Percentiles rank a stretch among this genome's conserved stretches.
Conservation (phyloP, 2,888 invertebrate species). For the Didymodactylos carnosus region DNA sequence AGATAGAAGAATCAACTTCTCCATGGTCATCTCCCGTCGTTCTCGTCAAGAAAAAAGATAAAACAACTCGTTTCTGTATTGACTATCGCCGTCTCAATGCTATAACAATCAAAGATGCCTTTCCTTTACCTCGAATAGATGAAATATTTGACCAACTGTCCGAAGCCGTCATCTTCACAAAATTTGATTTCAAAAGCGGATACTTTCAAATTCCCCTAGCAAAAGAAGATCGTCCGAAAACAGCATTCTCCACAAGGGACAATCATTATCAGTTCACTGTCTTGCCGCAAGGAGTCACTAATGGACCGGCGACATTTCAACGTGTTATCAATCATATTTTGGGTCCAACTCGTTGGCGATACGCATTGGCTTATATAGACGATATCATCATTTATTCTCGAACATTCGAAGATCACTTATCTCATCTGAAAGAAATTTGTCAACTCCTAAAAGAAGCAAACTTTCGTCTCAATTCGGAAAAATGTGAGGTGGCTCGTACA, state of each 20-base stretch:
- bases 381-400: not conserved
- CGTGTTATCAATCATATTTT: not conserved
- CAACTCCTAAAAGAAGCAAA: not conserved
- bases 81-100: slow-evolving; percentile 16
- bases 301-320: not conserved
- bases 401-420: not conserved
- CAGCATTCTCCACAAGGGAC: slow-evolving; percentile 14
- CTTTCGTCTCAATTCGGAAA: not conserved
- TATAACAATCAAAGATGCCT: slow-evolving; percentile 16
- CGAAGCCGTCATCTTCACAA: slow-evolving; percentile 11
- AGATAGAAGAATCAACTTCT: slow-evolving; percentile 8
- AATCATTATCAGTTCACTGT: not conserved
- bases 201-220: slow-evolving; percentile 15
- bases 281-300: not conserved
- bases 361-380: not conserved
- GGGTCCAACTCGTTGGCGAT: not conserved
- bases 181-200: slow-evolving; percentile 15
- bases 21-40: slow-evolving; percentile 11
- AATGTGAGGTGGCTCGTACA: not conserved
- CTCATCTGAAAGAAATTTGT: not conserved
- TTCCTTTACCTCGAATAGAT: slow-evolving; percentile 16
- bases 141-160: slow-evolving; percentile 16
- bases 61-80: slow-evolving; percentile 13
- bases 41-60: slow-evolving; percentile 8
- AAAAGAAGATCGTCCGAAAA: slow-evolving; percentile 15